phyloP scores from a whole-genome alignment of 2,113 vertebrate genomes.

The Erinaceus europaeus region DNA sequence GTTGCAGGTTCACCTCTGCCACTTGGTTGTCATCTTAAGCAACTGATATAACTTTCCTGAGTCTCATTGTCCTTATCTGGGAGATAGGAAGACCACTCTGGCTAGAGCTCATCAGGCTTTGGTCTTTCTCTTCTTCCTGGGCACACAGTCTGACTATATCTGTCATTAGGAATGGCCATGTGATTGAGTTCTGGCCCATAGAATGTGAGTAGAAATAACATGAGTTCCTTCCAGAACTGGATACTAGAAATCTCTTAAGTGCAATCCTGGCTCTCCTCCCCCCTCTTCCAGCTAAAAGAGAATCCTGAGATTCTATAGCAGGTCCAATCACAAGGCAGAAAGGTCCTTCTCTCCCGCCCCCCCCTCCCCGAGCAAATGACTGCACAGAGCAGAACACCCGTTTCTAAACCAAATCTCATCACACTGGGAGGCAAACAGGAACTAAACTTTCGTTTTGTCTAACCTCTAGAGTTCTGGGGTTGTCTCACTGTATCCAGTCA shows the following conservation, averaged over 20 bases:
- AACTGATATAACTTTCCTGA: background rate
- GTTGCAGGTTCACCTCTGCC: background rate
- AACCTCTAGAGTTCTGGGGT: background rate
- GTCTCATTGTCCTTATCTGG: background rate
- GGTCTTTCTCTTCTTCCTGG: background rate
- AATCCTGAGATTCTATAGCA: background rate
- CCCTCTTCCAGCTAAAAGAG: background rate
- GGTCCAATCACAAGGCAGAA: background rate
- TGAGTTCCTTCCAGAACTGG: background rate
- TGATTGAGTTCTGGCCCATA: background rate
- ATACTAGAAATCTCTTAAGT: background rate
- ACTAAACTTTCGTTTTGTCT: background rate
- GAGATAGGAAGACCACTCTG: background rate
- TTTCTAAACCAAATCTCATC: background rate
- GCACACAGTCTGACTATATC: background rate
- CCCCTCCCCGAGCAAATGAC: too few relatives aligned
- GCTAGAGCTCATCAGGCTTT: background rate
- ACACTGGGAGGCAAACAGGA: background rate
- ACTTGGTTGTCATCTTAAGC: background rate
- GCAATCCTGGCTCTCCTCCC: background rate
- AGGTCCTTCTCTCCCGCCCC: too few relatives aligned
- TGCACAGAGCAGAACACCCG: background rate
- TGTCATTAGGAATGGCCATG: background rate
- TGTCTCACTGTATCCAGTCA: background rate
- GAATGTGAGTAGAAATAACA: too few relatives aligned